Percentiles rank a stretch among this genome's conserved stretches.
Evolutionary conservation across 1,140 invertebrate genomes (phyloP).

Genomic region (Muscidifurax raptorellus): DNA sequence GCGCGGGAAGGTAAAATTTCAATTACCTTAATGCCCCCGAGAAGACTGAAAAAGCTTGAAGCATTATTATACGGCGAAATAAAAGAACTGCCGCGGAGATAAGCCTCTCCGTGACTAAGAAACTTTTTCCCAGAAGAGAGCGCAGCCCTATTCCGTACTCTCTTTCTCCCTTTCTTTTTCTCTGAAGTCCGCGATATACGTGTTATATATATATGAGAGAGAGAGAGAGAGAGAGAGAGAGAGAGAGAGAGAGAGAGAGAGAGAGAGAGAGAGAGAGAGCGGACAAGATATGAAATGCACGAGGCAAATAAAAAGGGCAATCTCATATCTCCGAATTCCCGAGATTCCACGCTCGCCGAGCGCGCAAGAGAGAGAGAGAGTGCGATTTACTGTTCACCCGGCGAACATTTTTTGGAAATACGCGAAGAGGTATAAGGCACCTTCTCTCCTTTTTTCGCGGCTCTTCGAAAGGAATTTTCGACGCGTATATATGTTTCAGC

Average conservation of each 20-base stretch:
- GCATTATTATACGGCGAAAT: slow-evolving; percentile 23
- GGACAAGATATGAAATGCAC: slow-evolving; percentile 27
- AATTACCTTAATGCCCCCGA: slow-evolving; percentile 36
- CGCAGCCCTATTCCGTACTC: background rate
- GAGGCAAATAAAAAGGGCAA: slow-evolving; percentile 31
- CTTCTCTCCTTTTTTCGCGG: background rate
- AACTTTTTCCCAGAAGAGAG: slow-evolving; percentile 31
- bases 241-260: background rate
- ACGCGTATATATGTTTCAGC: background rate
- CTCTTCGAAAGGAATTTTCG: background rate
- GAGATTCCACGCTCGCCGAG: background rate
- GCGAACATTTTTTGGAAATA: slow-evolving; percentile 20
- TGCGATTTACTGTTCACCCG: slow-evolving; percentile 20
- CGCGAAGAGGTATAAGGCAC: background rate
- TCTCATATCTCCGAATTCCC: slow-evolving; percentile 31
- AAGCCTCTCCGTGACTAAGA: slow-evolving; percentile 44
- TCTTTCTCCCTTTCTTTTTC: slow-evolving; percentile 5
- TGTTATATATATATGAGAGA: background rate
- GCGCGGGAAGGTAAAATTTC: slow-evolving; percentile 28
- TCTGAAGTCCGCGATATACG: background rate
- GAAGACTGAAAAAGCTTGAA: slow-evolving; percentile 17
- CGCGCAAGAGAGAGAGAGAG: background rate
- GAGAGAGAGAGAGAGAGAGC: background rate
- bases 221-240: background rate
- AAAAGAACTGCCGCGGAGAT: slow-evolving; percentile 33